phyloP scores from a whole-genome alignment of 30 jellyfish, hydroid and myxozoan species.

The Morbakka virulenta region DNA sequence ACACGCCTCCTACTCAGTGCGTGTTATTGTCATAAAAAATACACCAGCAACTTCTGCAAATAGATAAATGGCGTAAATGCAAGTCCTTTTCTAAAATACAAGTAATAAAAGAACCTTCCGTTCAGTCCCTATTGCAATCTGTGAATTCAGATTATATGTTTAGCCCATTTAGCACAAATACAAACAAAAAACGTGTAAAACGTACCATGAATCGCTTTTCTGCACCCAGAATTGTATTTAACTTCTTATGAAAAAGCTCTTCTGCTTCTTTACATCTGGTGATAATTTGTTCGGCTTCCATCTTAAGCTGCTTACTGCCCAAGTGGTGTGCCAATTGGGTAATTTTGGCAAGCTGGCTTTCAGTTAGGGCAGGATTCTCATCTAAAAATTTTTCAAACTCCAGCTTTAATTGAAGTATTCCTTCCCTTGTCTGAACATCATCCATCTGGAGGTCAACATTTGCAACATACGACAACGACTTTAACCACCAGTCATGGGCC shows the following conservation, averaged over 20 bases:
- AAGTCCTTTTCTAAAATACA: too few relatives aligned
- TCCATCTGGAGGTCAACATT: constrained; percentile 86
- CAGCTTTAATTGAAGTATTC: constrained; percentile 54
- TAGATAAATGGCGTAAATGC: too few relatives aligned
- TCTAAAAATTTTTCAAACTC: constrained; percentile 32
- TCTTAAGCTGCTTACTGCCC: constrained; percentile 79
- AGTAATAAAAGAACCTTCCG: too few relatives aligned
- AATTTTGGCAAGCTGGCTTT: constrained; percentile 85
- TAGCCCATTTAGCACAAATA: too few relatives aligned
- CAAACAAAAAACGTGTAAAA: too few relatives aligned
- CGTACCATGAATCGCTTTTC: constrained; percentile 73
- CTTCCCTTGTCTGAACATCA: constrained; percentile 92
- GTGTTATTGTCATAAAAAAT: too few relatives aligned
- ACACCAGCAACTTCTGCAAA: too few relatives aligned
- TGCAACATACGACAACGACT: constrained; percentile 86
- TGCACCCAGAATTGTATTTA: constrained; percentile 67
- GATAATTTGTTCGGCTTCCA: constrained; percentile 93
- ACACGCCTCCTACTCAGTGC: too few relatives aligned
- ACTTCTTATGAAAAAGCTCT: constrained; percentile 73
- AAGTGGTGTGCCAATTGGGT: constrained; percentile 97
- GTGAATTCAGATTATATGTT: too few relatives aligned
- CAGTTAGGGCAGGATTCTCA: constrained; percentile 60
- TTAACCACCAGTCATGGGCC: constrained; percentile 97
- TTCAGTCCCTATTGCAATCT: too few relatives aligned
- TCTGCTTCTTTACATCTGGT: constrained; percentile 84